Evolutionary conservation across 2,888 invertebrate species (phyloP).

Genomic region (Tetrapedia diversipes): DNA sequence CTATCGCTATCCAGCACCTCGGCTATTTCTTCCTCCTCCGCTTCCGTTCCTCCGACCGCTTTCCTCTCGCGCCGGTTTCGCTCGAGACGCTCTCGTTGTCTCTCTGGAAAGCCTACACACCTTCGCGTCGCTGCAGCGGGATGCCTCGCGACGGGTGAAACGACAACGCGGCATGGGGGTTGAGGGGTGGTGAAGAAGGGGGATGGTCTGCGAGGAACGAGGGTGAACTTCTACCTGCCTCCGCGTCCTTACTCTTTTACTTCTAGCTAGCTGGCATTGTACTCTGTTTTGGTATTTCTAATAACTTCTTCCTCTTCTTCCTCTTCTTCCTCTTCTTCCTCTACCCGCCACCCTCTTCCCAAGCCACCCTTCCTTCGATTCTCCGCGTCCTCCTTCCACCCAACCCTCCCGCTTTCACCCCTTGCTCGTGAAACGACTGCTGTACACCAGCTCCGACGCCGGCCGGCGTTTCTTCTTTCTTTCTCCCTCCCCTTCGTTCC

Average conservation of each 20-base stretch:
- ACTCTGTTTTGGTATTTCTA: conserved; percentile 75
- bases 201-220: conserved; percentile 32
- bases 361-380: no score
- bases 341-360: conserved; percentile 26
- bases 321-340: conserved; percentile 54
- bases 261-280: conserved; percentile 71
- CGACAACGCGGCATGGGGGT: conserved; percentile 20
- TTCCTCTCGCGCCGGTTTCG: conserved; percentile 15
- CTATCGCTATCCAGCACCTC: neutral
- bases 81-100: conserved; percentile 60
- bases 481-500: conserved; percentile 56
- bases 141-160: conserved; percentile 29
- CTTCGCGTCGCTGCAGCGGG: conserved; percentile 39
- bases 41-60: neutral
- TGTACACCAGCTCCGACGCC: conserved; percentile 18
- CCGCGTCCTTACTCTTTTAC: conserved; percentile 67
- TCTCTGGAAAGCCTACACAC: conserved; percentile 59
- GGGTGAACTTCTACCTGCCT: conserved; percentile 60
- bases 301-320: conserved; percentile 75
- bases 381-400: conserved; percentile 21
- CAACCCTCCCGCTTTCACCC: conserved; percentile 18
- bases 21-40: neutral
- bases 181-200: no score
- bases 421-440: neutral
- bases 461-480: conserved; percentile 49